Evolutionary conservation across 2,888 invertebrate species (phyloP).

Genomic region (Xylota segnis): DNA sequence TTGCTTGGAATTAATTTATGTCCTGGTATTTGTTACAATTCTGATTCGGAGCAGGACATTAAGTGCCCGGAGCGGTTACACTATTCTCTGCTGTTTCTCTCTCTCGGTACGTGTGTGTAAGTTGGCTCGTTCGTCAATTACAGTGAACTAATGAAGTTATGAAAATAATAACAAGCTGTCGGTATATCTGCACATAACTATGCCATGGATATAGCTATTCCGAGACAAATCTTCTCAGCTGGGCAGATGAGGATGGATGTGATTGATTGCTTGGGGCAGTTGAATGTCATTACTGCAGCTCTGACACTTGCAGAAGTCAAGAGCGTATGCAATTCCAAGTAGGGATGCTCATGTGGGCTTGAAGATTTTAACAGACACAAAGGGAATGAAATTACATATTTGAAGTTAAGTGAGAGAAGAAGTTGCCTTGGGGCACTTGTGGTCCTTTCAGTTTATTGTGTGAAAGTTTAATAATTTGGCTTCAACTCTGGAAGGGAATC

Average conservation of each 20-base stretch:
- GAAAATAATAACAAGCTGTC: slow-evolving; percentile 69
- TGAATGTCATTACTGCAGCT: slow-evolving; percentile 55
- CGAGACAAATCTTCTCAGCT: neutral
- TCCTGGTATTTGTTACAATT: slow-evolving; percentile 56
- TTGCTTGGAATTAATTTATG: slow-evolving; percentile 54
- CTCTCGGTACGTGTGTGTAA: slow-evolving; percentile 6
- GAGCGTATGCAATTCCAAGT: slow-evolving; percentile 8
- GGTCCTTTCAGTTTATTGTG: neutral
- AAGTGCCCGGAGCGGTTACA: slow-evolving; percentile 48
- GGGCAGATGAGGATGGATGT: slow-evolving; percentile 11
- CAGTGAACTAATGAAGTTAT: slow-evolving; percentile 76
- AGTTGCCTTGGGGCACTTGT: neutral
- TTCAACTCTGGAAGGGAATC: neutral
- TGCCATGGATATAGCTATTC: slow-evolving; percentile 4
- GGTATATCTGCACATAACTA: neutral
- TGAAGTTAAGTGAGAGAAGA: neutral
- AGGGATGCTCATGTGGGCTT: slow-evolving; percentile 16
- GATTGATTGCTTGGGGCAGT: slow-evolving; percentile 59
- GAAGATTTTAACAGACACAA: slow-evolving; percentile 8
- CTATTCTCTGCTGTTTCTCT: neutral
- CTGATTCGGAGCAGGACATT: slow-evolving; percentile 41
- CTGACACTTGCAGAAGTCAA: slow-evolving; percentile 62
- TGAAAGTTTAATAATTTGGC: slow-evolving; percentile 44
- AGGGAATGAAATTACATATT: slow-evolving; percentile 10
- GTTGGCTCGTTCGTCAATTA: slow-evolving; percentile 71